These are phyloP conservation scores for Drosophila persimilis DNA, from an alignment of 1,140 invertebrate species.

Conservation along the genomic window DNA sequence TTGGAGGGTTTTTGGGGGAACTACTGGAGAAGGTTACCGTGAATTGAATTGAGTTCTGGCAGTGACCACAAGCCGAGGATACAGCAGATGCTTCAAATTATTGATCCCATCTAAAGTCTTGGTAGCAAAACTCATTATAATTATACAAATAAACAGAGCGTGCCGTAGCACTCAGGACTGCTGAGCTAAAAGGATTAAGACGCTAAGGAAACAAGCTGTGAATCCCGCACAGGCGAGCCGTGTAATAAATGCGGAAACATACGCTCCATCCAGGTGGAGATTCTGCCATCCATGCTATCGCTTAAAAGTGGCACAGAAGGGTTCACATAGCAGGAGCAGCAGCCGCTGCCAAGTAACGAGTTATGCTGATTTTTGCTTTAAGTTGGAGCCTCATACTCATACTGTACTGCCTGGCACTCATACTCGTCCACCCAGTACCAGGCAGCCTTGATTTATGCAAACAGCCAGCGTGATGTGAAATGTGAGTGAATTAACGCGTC, in stretches of 20 bases:
- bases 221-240: conserved; percentile 21
- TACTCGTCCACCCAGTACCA: background rate
- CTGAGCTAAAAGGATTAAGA: conserved; percentile 66
- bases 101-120: conserved; percentile 2
- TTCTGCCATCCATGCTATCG: background rate
- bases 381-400: too few species aligned
- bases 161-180: conserved; percentile 45
- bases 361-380: conserved; percentile 73
- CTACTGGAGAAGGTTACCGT: too few species aligned
- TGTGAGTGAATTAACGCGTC: conserved; percentile 73
- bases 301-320: conserved; percentile 28
- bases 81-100: conserved; percentile 28
- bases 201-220: conserved; percentile 65
- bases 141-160: conserved; percentile 75
- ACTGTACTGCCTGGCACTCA: too few species aligned
- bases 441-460: conserved; percentile 70
- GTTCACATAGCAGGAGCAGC: too few species aligned
- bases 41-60: conserved; percentile 14
- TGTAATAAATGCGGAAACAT: conserved; percentile 64
- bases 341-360: conserved; percentile 31
- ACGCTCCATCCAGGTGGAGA: conserved; percentile 53
- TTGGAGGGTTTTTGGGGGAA: conserved; percentile 1
- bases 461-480: conserved; percentile 56
- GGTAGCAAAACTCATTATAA: conserved; percentile 52
- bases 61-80: conserved; percentile 27